phyloP scores from a whole-genome alignment of 2,797 vertebrate genomes.

The Dipus sagitta region DNA sequence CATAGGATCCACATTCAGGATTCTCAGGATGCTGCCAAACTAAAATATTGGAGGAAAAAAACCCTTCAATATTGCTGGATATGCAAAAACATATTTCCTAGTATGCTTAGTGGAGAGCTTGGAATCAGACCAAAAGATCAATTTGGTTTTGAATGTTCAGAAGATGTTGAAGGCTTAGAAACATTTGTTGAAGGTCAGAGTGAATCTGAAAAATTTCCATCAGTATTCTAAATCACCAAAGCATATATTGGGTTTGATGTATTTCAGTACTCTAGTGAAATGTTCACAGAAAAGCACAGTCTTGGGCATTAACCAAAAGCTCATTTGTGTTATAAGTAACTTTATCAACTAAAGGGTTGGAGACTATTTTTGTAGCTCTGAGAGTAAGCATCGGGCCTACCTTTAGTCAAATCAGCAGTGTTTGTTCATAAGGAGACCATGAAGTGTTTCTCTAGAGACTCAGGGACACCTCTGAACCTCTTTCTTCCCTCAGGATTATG shows the following conservation, averaged over 20 bases:
- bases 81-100: not conserved
- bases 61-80: no score
- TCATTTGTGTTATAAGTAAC: constrained; percentile 19
- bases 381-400: not conserved
- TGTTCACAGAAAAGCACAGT: not conserved
- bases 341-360: not conserved
- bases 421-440: not conserved
- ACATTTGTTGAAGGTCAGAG: constrained; percentile 21
- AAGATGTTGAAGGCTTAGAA: constrained; percentile 49
- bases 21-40: not conserved
- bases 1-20: not conserved
- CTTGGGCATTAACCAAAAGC: not conserved
- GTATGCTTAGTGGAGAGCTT: constrained; percentile 16
- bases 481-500: not conserved
- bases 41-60: not conserved
- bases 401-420: not conserved
- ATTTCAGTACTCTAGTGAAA: not conserved
- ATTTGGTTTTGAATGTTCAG: constrained; percentile 40
- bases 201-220: not conserved
- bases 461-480: not conserved
- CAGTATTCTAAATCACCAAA: constrained; percentile 56
- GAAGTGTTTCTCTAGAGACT: not conserved
- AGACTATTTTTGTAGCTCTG: not conserved
- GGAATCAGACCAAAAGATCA: constrained; percentile 20
- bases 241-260: not conserved